Evolutionary conservation across 2,113 vertebrate species (phyloP).

Genomic region (Chroicocephalus ridibundus): DNA sequence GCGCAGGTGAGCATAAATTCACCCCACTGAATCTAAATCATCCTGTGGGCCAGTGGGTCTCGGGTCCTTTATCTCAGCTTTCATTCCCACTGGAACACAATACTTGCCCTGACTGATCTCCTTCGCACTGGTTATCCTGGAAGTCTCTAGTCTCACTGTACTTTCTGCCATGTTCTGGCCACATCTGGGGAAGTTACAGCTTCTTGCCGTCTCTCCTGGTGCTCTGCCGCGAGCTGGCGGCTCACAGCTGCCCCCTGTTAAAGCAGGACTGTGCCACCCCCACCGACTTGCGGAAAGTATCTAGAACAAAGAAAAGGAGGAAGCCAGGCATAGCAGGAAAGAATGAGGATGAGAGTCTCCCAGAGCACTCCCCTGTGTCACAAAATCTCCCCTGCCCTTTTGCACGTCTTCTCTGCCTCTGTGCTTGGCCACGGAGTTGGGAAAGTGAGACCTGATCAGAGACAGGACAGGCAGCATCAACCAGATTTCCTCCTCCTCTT

Average conservation of each 20-base stretch:
- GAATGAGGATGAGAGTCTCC: neutral
- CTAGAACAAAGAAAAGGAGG: neutral
- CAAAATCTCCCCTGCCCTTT: neutral
- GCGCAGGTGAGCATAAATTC: neutral
- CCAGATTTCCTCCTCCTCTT: neutral
- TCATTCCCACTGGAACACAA: neutral
- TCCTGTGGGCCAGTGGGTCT: neutral
- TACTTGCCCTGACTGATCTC: neutral
- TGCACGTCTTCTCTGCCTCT: neutral
- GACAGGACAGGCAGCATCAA: neutral
- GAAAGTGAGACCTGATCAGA: neutral
- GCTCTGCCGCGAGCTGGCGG: neutral
- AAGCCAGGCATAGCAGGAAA: neutral
- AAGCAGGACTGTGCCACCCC: neutral
- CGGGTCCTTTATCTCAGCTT: neutral
- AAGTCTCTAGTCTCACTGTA: neutral
- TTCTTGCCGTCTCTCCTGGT: neutral
- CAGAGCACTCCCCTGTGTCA: neutral
- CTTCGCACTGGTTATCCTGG: neutral
- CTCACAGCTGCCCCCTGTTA: neutral
- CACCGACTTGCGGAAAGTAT: neutral
- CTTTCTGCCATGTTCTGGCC: neutral
- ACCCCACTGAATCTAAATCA: neutral
- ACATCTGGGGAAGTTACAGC: neutral
- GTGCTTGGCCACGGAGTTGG: neutral